A percentile compares a stretch with the other conserved stretches of the same genome.
phyloP scores from a whole-genome alignment of 2,888 invertebrate species.

The Thereva nobilitata region DNA sequence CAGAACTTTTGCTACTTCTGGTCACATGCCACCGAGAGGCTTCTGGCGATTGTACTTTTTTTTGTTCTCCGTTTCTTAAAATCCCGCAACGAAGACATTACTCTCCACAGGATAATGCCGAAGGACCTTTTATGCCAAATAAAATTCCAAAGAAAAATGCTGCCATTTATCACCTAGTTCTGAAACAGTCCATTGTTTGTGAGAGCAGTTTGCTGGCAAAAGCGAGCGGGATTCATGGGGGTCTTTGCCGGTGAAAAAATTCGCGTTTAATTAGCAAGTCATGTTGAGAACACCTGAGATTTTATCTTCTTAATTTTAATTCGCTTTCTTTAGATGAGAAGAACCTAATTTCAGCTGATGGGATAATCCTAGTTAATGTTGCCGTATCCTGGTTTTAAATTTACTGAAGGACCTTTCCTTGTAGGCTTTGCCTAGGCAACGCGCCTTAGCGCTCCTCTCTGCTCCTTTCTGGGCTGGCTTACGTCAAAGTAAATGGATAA shows the following conservation, averaged over 20 bases:
- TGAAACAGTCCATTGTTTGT: too few species aligned
- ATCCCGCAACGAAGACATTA: not conserved
- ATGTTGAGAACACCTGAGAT: slow-evolving; percentile 6
- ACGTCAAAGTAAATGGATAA: too few species aligned
- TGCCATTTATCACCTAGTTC: too few species aligned
- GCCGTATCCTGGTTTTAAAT: not conserved
- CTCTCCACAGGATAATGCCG: not conserved
- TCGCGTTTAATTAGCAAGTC: not conserved
- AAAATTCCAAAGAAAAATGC: too few species aligned
- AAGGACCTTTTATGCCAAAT: too few species aligned
- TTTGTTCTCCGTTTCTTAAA: too few species aligned
- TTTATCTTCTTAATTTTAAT: not conserved
- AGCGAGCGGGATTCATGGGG: not conserved
- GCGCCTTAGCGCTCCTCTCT: too few species aligned
- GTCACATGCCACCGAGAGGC: not conserved
- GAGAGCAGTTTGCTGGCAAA: too few species aligned
- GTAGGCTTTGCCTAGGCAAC: too few species aligned
- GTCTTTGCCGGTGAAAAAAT: not conserved
- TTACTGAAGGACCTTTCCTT: too few species aligned
- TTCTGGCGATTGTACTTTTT: too few species aligned
- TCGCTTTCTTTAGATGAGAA: not conserved
- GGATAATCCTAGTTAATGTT: slow-evolving; percentile 15
- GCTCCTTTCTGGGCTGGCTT: too few species aligned
- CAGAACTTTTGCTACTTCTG: not conserved
- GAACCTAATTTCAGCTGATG: not conserved